Conservation (phyloP, 2,113 vertebrate species). For the Formicarius rufipectus region DNA sequence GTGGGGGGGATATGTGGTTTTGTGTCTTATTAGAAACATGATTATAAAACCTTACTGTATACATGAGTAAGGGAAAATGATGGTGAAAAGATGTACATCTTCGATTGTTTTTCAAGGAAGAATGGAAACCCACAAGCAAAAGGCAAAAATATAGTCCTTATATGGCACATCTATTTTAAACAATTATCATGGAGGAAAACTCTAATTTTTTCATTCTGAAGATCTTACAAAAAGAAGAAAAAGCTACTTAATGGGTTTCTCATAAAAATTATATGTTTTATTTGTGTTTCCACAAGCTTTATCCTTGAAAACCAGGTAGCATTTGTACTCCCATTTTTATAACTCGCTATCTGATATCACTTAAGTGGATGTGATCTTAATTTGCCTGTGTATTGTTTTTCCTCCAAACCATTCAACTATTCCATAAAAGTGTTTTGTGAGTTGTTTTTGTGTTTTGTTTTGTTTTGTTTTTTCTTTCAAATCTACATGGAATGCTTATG, state of each 20-base stretch:
- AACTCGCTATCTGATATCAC: background rate
- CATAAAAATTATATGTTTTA: background rate
- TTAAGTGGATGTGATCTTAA: background rate
- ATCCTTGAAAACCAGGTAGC: background rate
- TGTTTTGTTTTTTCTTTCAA: conserved; percentile 5
- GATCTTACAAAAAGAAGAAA: background rate
- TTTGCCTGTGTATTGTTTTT: background rate
- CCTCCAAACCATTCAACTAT: background rate
- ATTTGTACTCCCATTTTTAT: background rate
- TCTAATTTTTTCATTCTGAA: background rate
- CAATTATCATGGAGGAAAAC: background rate
- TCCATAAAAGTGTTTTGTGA: background rate
- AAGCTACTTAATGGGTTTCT: background rate
- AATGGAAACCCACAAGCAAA: background rate
- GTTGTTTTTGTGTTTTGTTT: too few relatives aligned
- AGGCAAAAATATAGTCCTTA: background rate
- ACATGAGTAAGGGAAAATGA: background rate
- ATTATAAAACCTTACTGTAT: background rate
- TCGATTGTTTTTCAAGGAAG: background rate
- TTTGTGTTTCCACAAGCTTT: background rate
- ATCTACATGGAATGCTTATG: background rate
- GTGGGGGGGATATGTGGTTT: background rate
- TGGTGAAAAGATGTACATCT: background rate
- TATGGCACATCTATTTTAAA: background rate
- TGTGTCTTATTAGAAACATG: background rate